These are phyloP conservation scores for Pterostichus madidus DNA, from an alignment of 2,888 invertebrate species.

Conservation along the genomic window DNA sequence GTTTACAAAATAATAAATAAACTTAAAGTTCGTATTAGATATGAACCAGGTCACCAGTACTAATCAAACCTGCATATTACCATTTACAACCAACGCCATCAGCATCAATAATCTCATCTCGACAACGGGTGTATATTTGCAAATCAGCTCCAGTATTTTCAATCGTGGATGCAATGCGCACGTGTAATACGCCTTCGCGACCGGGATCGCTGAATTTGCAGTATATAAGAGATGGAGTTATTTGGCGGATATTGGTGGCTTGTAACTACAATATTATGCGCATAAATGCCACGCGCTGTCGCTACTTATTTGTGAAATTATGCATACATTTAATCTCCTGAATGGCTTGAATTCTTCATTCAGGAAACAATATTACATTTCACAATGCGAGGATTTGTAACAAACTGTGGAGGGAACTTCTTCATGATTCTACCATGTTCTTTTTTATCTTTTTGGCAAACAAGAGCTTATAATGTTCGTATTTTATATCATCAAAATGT, in stretches of 20 bases:
- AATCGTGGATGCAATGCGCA: neutral
- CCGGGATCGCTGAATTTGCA: conserved; percentile 19
- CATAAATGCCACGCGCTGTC: conserved; percentile 37
- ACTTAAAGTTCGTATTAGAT: too few relatives aligned
- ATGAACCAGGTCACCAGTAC: too few relatives aligned
- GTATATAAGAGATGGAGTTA: conserved; percentile 25
- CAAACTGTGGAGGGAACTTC: neutral
- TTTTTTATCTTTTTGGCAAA: conserved; percentile 8
- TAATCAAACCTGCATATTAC: too few relatives aligned
- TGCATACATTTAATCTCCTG: conserved; percentile 37
- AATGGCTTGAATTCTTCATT: conserved; percentile 48
- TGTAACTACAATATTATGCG: conserved; percentile 46
- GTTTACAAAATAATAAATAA: too few relatives aligned
- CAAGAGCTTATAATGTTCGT: too few relatives aligned
- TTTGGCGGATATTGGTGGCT: conserved; percentile 32
- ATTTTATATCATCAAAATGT: too few relatives aligned
- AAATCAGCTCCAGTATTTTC: conserved; percentile 9
- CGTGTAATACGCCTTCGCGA: neutral
- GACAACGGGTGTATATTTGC: neutral
- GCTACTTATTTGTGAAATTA: conserved; percentile 39
- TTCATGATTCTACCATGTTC: neutral
- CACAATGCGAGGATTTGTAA: conserved; percentile 18
- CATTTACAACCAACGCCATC: too few relatives aligned
- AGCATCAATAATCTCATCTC: too few relatives aligned
- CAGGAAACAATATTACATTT: conserved; percentile 44